Conservation (phyloP, 2,113 vertebrate genomes). For the Ancistrus triradiatus region DNA sequence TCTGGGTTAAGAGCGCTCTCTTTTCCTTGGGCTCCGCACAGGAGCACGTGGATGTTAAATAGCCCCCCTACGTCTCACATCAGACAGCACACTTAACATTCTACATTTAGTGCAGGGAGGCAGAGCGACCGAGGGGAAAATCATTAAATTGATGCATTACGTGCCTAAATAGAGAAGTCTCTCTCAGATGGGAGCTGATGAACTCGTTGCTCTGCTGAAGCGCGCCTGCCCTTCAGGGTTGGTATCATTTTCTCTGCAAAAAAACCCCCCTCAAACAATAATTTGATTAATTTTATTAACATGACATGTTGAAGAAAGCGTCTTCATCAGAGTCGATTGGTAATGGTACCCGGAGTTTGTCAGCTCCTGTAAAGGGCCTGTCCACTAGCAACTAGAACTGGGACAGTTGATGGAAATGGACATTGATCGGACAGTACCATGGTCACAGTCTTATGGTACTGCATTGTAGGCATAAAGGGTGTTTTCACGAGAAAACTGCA, state of each 20-base stretch:
- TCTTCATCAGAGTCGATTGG: too few relatives aligned
- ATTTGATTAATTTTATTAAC: constrained; percentile 64
- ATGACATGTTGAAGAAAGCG: constrained; percentile 50
- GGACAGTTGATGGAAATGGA: too few relatives aligned
- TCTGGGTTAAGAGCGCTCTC: constrained; percentile 6
- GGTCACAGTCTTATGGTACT: too few relatives aligned
- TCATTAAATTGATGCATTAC: constrained; percentile 73
- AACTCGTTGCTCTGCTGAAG: too few relatives aligned
- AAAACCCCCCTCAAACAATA: constrained; percentile 34
- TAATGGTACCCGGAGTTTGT: too few relatives aligned
- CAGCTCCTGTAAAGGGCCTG: too few relatives aligned
- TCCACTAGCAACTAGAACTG: too few relatives aligned
- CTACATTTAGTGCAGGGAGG: constrained; percentile 50
- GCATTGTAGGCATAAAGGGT: too few relatives aligned
- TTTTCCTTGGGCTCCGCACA: constrained; percentile 31
- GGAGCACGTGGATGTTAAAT: constrained; percentile 48
- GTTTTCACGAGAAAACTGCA: too few relatives aligned
- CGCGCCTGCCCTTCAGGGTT: too few relatives aligned
- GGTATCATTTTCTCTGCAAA: constrained; percentile 54
- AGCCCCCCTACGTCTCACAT: constrained; percentile 32
- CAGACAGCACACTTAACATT: constrained; percentile 53
- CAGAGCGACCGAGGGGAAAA: constrained; percentile 36
- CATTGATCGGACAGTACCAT: too few relatives aligned
- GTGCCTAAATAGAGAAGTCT: constrained; percentile 70
- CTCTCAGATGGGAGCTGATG: too few relatives aligned